Base-by-base conservation (phyloP, 2,797 vertebrate genomes). In the Rhodeus uyekii region DNA sequence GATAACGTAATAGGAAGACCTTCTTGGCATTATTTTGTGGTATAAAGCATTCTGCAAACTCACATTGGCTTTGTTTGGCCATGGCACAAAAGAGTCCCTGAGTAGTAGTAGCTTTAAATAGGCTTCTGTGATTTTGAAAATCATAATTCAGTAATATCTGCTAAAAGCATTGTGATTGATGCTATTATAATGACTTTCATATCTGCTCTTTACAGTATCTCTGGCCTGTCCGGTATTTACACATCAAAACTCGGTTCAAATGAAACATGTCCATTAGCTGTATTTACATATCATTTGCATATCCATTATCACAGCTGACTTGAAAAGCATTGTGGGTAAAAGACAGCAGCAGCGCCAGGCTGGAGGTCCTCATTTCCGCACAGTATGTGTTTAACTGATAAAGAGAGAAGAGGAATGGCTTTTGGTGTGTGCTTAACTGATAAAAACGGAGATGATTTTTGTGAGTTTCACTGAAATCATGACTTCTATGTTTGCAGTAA, bases 211-310 rank as follows among this genome's bases (percentile, higher is more conserved):
- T 29, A 38, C 18, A 46, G 14, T 53, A 39, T 24, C 48, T 29
- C 48, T 60, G 16, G 18, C 32, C 29, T 29, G 27, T 76, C 65
- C 29, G 58, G 34, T 63, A 24, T 64, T 81, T 64, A 39, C 53
- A 44, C 38, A 80, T 61, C 39, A 80, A 72, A n/a, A 32, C 13
- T 53, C 4, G 5, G 27, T 65, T 81, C 61, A 76, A 84, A 68
- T 58, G 39, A 71, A 80, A 61, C 67, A 72, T 46, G 78, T 68
- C 76, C 75, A 87, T 87, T 81, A 83, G 46, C 65, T 64, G 67
- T 82, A 82, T 88, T 88, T 88, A 83, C 83, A 88, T 89, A 84
- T 76, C 3, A 88, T 88, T 87, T 86, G 67, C 86, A 88, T 87
- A 88, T 36, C 60, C 76, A 86, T 82, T 83, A 80, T 80, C 53